phyloP scores from a whole-genome alignment of 2,888 invertebrate genomes.

The Stenurella melanura region DNA sequence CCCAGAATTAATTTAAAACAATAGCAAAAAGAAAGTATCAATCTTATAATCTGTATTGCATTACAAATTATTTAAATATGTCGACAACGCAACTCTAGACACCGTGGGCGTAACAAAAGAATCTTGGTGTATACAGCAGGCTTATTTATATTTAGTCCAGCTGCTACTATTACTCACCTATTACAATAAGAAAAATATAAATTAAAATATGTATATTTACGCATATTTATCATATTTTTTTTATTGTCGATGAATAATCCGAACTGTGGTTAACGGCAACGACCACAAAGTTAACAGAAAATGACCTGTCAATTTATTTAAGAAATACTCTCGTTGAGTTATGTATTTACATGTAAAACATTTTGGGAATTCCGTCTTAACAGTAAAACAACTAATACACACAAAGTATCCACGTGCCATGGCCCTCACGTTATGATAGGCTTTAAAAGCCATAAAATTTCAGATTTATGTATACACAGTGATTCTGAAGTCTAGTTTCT shows the following conservation, averaged over 20 bases:
- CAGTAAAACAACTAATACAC: too few relatives aligned
- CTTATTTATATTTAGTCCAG: constrained; percentile 16
- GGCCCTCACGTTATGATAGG: too few relatives aligned
- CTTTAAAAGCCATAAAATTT: too few relatives aligned
- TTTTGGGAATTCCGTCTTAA: too few relatives aligned
- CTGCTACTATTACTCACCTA: constrained; percentile 30
- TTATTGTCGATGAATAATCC: constrained; percentile 6
- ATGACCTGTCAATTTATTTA: background rate
- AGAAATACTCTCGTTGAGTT: background rate
- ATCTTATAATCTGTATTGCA: constrained; percentile 9
- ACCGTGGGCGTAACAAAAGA: constrained; percentile 35
- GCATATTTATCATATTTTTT: background rate
- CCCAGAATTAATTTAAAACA: background rate
- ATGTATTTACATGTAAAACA: too few relatives aligned
- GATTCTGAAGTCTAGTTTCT: too few relatives aligned
- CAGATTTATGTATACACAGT: too few relatives aligned
- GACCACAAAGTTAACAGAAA: background rate
- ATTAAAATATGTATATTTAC: constrained; percentile 8
- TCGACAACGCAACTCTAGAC: constrained; percentile 18
- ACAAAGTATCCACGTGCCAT: too few relatives aligned
- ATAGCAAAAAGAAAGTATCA: constrained; percentile 24
- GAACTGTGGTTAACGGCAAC: background rate
- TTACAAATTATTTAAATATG: constrained; percentile 29
- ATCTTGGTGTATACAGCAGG: constrained; percentile 28
- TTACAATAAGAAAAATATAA: background rate